These are phyloP conservation scores for Zophobas atratus DNA, from an alignment of 1,140 invertebrate genomes.

Conservation along the genomic window DNA sequence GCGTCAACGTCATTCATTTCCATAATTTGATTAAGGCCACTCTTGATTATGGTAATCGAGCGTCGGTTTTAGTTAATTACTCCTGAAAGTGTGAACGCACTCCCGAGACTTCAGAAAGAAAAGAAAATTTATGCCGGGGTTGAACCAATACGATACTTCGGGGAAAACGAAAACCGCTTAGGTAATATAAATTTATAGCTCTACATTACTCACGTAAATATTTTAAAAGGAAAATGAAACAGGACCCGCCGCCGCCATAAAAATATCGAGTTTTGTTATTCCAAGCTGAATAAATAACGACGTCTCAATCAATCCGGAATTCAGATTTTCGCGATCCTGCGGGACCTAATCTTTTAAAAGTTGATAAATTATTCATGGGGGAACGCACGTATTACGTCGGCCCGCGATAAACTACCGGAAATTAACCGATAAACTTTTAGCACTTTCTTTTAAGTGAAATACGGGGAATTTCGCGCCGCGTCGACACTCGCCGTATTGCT, in stretches of 20 bases:
- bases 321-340: slow-evolving; percentile 16
- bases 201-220: slow-evolving; percentile 33
- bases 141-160: slow-evolving; percentile 5
- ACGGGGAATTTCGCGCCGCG: not conserved
- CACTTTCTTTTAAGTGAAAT: not conserved
- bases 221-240: slow-evolving; percentile 21
- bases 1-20: too few relatives aligned
- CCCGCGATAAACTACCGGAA: slow-evolving; percentile 19
- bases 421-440: slow-evolving; percentile 26
- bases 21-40: too few relatives aligned
- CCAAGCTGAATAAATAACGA: slow-evolving; percentile 8
- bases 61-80: slow-evolving; percentile 1
- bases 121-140: slow-evolving; percentile 24
- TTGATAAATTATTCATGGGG: slow-evolving; percentile 26
- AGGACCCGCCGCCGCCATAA: slow-evolving; percentile 12
- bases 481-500: not conserved
- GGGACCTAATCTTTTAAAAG: slow-evolving; percentile 22
- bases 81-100: not conserved
- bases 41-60: not conserved
- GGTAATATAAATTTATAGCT: slow-evolving; percentile 41
- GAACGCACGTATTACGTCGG: not conserved
- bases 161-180: slow-evolving; percentile 31
- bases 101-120: not conserved
- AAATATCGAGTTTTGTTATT: slow-evolving; percentile 21
- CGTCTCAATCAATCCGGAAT: slow-evolving; percentile 10